Base-by-base conservation (phyloP, 2,888 invertebrate species). In the Nemurella pictetii region DNA sequence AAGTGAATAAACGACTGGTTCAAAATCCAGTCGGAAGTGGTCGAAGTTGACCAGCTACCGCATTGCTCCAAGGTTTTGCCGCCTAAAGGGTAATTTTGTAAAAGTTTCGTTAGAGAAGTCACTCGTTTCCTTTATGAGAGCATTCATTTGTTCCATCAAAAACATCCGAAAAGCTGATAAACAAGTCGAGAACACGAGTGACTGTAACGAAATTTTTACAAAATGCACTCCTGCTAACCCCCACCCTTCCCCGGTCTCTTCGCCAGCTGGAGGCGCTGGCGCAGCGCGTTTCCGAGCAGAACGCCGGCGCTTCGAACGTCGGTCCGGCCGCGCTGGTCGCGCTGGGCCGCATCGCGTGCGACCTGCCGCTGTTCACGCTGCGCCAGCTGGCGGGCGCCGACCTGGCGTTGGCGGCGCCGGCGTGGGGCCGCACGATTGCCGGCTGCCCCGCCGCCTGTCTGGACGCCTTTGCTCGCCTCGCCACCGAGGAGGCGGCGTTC, bases 381-480 rank as follows among this genome's bases (percentile, higher is more conserved):
- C 83, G 82, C 0, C 82, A 36, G 30, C 25, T 85, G 9, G 80
- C 77, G 7, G 86, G 75, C n/a, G 28, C 75, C 15, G 84, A 84
- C 9, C 85, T 86, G 32, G 35, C 85, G 9, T 9, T 78, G 30
- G 80, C 80, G 26, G 78, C 83, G 2, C 36, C 84, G 4, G 27
- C 85, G 5, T 83, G 87, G 30, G 87, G 87, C 2, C 32, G 77
- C n/a, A 83, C 82, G 3, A 84, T 86, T 26, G 0, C 29, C 26
- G 84, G 86, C 73, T 87, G 87, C 75, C 82, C 85, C n/a, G 36
- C 78, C 7, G 36, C 73, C 25, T 87, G 87, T 82, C 83, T 87
- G 20, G 26, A 84, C 36, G 84, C 85, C 29, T 82, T 87, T n/a
- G 83, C 83, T 9, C 36, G 83, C 15, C 81, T 85, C 12, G 87